Conservation (phyloP, 1,140 invertebrate genomes). For the Thaumetopoea pityocampa region DNA sequence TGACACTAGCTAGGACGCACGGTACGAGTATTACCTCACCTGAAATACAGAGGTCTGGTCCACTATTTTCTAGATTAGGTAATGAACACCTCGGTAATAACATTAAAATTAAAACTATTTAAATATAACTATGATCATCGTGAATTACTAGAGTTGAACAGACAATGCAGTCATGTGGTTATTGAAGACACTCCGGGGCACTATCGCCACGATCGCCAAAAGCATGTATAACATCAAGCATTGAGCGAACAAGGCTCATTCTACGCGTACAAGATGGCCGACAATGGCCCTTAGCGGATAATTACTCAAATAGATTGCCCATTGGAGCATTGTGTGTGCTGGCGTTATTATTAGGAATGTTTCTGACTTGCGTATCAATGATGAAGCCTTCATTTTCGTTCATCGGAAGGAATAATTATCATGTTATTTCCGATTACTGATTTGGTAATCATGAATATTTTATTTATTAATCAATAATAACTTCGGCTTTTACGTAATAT, state of each 20-base stretch:
- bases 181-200: slow-evolving; percentile 43
- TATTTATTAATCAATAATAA: too few relatives aligned
- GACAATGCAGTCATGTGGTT: slow-evolving; percentile 37
- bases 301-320: slow-evolving; percentile 75
- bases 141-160: slow-evolving; percentile 21
- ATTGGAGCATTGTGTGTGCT: slow-evolving; percentile 66
- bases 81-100: too few relatives aligned
- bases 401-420: too few relatives aligned
- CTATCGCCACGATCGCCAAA: slow-evolving; percentile 44
- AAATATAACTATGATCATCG: slow-evolving; percentile 8
- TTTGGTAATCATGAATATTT: too few relatives aligned
- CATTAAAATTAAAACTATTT: too few relatives aligned
- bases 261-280: slow-evolving; percentile 66
- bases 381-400: not conserved
- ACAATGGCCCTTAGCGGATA: slow-evolving; percentile 72
- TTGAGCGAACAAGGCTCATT: slow-evolving; percentile 67
- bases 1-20: too few relatives aligned
- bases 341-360: slow-evolving; percentile 50
- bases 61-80: too few relatives aligned
- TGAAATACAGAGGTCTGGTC: too few relatives aligned
- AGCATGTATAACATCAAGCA: slow-evolving; percentile 53
- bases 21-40: too few relatives aligned
- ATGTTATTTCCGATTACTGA: too few relatives aligned
- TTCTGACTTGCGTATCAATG: slow-evolving; percentile 27
- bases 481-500: too few relatives aligned